Evolutionary conservation across 2,797 vertebrate species (phyloP).

Genomic region (Pampus argenteus): DNA sequence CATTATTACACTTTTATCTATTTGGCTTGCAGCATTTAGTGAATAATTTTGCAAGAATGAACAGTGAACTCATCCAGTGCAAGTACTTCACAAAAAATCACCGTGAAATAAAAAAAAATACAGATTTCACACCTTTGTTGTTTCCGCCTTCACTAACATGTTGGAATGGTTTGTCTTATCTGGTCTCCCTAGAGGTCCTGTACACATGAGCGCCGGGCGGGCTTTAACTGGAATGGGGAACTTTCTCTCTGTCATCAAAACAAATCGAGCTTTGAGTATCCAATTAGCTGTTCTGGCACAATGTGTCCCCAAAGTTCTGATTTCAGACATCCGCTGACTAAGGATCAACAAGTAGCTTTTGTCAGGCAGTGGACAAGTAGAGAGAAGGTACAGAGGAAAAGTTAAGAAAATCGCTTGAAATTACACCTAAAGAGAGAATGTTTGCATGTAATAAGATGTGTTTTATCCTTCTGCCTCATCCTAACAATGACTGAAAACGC

Average conservation of each 20-base stretch:
- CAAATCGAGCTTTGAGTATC: not conserved
- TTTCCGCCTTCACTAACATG: not conserved
- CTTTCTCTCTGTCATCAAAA: not conserved
- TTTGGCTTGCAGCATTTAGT: not conserved
- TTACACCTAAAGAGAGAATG: no score
- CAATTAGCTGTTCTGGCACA: constrained; percentile 7
- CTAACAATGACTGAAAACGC: no score
- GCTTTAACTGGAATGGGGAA: not conserved
- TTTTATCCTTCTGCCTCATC: no score
- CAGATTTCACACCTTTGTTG: not conserved
- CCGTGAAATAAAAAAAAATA: not conserved
- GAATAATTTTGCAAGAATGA: no score
- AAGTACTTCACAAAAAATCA: not conserved
- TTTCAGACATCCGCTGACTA: not conserved
- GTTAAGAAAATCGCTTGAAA: no score
- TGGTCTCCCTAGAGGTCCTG: not conserved
- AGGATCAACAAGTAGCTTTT: not conserved
- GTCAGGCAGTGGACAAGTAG: not conserved
- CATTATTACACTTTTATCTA: not conserved
- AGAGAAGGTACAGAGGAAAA: not conserved
- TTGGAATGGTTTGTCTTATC: not conserved
- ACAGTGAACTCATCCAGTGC: not conserved
- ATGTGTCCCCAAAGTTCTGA: not conserved
- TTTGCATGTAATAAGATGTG: no score
- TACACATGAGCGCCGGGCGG: not conserved